Conservation (phyloP, 2,888 invertebrate genomes). For the Cacoxenus indagator region DNA sequence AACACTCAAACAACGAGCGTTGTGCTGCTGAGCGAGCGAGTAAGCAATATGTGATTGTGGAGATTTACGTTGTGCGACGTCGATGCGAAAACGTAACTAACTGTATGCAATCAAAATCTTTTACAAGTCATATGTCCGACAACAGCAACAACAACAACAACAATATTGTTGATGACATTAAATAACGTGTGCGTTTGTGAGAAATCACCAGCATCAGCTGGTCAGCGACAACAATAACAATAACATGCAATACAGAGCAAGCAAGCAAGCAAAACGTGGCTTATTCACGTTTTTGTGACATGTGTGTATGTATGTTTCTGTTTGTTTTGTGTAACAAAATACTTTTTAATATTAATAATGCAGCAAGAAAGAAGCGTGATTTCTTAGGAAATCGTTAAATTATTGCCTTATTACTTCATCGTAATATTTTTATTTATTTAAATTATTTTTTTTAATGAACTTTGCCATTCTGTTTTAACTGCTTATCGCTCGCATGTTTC, state of each 20-base stretch:
- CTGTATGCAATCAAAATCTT: background rate
- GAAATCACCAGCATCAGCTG: background rate
- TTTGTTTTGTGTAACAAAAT: background rate
- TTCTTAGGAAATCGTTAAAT: no score
- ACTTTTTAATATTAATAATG: background rate
- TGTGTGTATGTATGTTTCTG: conserved; percentile 51
- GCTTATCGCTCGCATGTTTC: no score
- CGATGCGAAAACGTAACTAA: background rate
- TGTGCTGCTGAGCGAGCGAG: background rate
- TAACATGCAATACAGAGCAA: background rate
- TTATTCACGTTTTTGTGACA: conserved; percentile 56
- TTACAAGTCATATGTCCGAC: conserved; percentile 1
- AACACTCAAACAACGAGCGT: no score
- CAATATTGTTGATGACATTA: background rate
- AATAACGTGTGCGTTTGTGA: background rate
- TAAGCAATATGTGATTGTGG: background rate
- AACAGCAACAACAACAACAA: background rate
- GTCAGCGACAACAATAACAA: conserved; percentile 15
- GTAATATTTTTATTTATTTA: no score
- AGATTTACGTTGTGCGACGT: background rate
- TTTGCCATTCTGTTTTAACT: no score
- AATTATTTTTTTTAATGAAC: no score
- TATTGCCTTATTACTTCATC: no score
- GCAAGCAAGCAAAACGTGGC: background rate
- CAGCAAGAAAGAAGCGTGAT: conserved; percentile 15